Percentiles rank a stretch among this genome's conserved stretches.
Evolutionary conservation across 2,888 invertebrate genomes (phyloP).

Genomic region (Amblyjoppa fuscipennis): DNA sequence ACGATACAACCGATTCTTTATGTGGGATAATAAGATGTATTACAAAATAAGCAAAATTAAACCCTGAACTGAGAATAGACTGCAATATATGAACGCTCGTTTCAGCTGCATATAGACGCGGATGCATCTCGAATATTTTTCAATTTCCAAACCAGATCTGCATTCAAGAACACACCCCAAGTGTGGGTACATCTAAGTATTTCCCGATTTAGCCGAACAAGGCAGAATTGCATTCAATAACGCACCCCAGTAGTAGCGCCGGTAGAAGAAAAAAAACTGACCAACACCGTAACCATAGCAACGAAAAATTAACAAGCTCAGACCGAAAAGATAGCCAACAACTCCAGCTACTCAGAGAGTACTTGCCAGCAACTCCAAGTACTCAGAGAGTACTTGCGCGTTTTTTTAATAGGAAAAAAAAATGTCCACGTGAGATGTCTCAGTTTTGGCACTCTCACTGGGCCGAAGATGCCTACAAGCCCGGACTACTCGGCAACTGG

Average conservation of each 20-base stretch:
- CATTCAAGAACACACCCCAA: too few relatives aligned
- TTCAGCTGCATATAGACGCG: too few relatives aligned
- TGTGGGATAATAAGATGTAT: too few relatives aligned
- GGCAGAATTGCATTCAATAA: too few relatives aligned
- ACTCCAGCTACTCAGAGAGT: background rate
- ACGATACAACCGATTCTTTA: too few relatives aligned
- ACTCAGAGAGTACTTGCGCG: background rate
- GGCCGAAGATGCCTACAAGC: constrained; percentile 75
- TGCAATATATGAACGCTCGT: too few relatives aligned
- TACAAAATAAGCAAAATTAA: too few relatives aligned
- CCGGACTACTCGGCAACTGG: constrained; percentile 77
- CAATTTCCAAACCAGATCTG: too few relatives aligned
- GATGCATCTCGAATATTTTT: too few relatives aligned
- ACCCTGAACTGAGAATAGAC: too few relatives aligned
- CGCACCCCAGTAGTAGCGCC: background rate
- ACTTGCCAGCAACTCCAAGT: constrained; percentile 19
- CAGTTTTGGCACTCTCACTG: constrained; percentile 79
- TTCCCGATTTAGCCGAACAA: too few relatives aligned
- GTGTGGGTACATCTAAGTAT: too few relatives aligned
- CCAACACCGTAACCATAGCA: constrained; percentile 57
- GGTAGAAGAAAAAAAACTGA: constrained; percentile 70
- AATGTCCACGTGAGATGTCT: constrained; percentile 71
- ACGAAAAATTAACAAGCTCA: constrained; percentile 53
- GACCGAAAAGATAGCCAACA: constrained; percentile 18
- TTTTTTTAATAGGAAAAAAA: constrained; percentile 6